phyloP scores from a whole-genome alignment of 2,888 invertebrate species.

The Brenthis hecate region DNA sequence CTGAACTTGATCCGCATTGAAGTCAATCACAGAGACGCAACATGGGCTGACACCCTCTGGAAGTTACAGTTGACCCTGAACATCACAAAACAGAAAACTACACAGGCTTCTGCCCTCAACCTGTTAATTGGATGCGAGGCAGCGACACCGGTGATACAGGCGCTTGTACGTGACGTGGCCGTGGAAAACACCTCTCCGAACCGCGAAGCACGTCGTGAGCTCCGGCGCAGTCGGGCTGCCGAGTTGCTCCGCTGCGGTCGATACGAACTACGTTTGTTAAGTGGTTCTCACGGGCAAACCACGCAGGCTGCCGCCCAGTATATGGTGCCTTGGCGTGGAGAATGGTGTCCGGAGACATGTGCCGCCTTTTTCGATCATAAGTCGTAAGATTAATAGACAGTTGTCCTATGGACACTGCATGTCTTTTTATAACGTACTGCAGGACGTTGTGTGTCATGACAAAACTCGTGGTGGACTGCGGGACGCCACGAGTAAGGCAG shows the following conservation, averaged over 20 bases:
- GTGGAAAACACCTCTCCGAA: conserved; percentile 18
- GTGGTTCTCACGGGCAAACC: conserved; percentile 34
- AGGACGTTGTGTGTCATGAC: not conserved
- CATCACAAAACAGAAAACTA: too few relatives aligned
- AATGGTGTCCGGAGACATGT: conserved; percentile 35
- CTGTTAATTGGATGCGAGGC: too few relatives aligned
- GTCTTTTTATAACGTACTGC: too few relatives aligned
- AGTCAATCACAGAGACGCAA: conserved; percentile 8
- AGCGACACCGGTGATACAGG: too few relatives aligned
- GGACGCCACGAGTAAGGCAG: not conserved
- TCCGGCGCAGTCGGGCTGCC: conserved; percentile 9
- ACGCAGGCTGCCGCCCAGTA: conserved; percentile 39
- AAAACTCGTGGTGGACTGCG: not conserved
- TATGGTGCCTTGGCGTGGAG: conserved; percentile 39
- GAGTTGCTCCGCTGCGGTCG: conserved; percentile 13
- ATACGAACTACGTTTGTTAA: conserved; percentile 33
- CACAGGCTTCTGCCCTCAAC: too few relatives aligned
- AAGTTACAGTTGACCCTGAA: too few relatives aligned
- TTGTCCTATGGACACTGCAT: not conserved
- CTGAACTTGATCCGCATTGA: conserved; percentile 31
- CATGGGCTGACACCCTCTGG: conserved; percentile 35
- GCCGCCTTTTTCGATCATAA: conserved; percentile 33
- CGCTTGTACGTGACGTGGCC: conserved; percentile 37
- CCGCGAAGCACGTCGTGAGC: conserved; percentile 27
- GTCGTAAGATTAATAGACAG: not conserved